phyloP scores from a whole-genome alignment of 1,140 invertebrate genomes.

The Agrilus planipennis region DNA sequence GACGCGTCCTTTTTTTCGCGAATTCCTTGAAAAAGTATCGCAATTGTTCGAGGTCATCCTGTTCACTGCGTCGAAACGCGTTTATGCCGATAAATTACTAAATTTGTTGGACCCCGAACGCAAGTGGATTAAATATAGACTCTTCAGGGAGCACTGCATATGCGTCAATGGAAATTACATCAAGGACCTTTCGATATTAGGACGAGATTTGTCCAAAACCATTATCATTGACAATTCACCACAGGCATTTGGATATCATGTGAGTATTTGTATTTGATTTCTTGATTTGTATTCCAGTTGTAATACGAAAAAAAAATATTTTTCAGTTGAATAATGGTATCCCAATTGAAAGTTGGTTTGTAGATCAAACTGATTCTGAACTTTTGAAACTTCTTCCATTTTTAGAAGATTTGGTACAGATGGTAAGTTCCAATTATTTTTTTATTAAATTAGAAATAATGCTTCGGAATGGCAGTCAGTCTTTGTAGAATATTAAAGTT shows the following conservation, averaged over 20 bases:
- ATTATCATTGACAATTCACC: constrained; percentile 90
- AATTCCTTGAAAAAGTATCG: constrained; percentile 83
- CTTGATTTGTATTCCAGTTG: neutral
- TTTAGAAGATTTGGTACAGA: constrained; percentile 71
- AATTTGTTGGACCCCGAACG: constrained; percentile 85
- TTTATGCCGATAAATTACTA: constrained; percentile 90
- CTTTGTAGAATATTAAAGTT: constrained; percentile 1
- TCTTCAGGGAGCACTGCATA: constrained; percentile 92
- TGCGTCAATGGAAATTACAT: constrained; percentile 95
- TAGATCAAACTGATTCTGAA: constrained; percentile 80
- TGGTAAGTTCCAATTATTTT: constrained; percentile 40
- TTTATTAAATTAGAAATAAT: constrained; percentile 6
- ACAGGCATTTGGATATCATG: constrained; percentile 81
- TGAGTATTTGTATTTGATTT: constrained; percentile 32
- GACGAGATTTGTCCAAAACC: constrained; percentile 82
- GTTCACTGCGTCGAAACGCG: constrained; percentile 91
- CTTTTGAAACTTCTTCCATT: constrained; percentile 88
- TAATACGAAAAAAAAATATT: neutral
- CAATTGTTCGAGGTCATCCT: constrained; percentile 88
- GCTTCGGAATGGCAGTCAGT: neutral
- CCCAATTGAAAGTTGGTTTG: constrained; percentile 96
- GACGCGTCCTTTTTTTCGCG: constrained; percentile 79
- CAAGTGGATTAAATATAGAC: constrained; percentile 78
- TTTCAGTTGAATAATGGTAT: constrained; percentile 91
- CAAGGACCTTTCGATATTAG: constrained; percentile 88